These are phyloP conservation scores for Caracal caracal DNA, from an alignment of 2,113 vertebrate genomes.

Conservation along the genomic window DNA sequence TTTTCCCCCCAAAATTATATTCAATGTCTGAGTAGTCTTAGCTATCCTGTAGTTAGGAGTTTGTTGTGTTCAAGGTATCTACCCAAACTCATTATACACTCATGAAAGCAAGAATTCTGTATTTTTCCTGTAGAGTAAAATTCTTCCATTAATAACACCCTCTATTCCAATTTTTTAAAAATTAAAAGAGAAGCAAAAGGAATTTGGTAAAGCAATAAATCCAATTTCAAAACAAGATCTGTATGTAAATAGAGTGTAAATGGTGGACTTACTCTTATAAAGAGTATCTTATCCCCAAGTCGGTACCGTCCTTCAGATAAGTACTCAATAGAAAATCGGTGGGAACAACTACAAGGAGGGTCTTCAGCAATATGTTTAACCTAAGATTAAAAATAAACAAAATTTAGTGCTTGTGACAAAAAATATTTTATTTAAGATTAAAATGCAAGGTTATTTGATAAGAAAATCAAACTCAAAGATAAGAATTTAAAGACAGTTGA, in stretches of 20 bases:
- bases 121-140: background rate
- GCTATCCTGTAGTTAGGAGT: background rate
- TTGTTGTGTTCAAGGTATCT: background rate
- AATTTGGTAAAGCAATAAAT: background rate
- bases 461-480: conserved; percentile 48
- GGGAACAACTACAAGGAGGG: conserved; percentile 95
- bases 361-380: conserved; percentile 93
- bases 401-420: background rate
- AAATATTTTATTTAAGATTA: background rate
- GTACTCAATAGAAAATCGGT: conserved; percentile 97
- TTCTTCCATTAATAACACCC: background rate
- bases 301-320: conserved; percentile 97
- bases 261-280: conserved; percentile 93
- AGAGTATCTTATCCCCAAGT: conserved; percentile 97
- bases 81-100: background rate
- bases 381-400: conserved; percentile 82
- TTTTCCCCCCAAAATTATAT: background rate
- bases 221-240: background rate
- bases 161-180: background rate
- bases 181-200: background rate
- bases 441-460: conserved; percentile 29
- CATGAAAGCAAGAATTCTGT: background rate
- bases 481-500: conserved; percentile 17
- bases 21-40: background rate
- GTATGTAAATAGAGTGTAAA: background rate